Conservation (phyloP, 2,797 vertebrate species). For the Propithecus deckenii region DNA sequence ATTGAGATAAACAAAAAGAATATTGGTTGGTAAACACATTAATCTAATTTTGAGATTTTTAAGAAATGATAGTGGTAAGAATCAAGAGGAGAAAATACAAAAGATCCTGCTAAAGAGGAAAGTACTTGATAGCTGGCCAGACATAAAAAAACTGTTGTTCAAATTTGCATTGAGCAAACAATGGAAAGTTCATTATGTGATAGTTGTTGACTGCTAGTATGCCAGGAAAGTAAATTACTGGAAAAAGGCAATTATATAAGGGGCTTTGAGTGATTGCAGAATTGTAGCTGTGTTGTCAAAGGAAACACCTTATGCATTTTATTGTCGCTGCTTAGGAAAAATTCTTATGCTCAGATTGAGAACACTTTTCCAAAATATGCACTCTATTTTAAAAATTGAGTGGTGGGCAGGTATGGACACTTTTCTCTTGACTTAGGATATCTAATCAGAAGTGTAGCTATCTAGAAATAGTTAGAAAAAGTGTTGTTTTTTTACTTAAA, state of each 20-base stretch:
- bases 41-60: constrained; percentile 45
- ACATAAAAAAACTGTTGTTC: background rate
- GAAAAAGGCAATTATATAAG: background rate
- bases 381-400: constrained; percentile 1
- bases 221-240: constrained; percentile 1
- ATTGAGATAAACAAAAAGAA: background rate
- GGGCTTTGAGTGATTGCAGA: background rate
- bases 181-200: background rate
- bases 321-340: constrained; percentile 22
- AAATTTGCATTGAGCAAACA: constrained; percentile 27
- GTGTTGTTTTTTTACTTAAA: constrained; percentile 16
- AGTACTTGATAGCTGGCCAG: background rate
- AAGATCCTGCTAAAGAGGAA: constrained; percentile 31
- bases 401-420: background rate
- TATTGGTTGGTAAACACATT: background rate
- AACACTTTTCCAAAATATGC: constrained; percentile 30
- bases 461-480: constrained; percentile 35
- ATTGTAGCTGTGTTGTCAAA: background rate
- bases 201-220: background rate
- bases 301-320: background rate
- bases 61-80: background rate
- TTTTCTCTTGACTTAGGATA: constrained; percentile 4
- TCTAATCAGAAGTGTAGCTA: background rate
- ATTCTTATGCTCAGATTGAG: background rate
- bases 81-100: background rate